phyloP scores from a whole-genome alignment of 2,888 invertebrate species.

The Eurytoma adleriae region DNA sequence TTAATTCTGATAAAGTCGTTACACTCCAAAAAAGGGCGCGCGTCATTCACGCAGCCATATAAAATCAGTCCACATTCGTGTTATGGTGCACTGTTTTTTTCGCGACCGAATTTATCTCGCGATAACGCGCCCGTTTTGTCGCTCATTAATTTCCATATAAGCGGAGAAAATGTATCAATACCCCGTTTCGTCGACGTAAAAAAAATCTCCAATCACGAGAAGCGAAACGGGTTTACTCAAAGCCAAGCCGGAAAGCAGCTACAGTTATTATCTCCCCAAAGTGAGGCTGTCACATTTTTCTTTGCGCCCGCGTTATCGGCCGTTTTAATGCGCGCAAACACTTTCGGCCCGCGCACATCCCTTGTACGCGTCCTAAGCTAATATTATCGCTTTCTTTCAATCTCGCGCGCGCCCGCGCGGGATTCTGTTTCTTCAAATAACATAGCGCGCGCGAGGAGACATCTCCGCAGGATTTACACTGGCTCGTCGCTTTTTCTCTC shows the following conservation, averaged over 20 bases:
- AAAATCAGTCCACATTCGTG: too few relatives aligned
- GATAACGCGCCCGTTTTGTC: too few relatives aligned
- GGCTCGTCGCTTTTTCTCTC: not conserved
- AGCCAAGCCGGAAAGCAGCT: too few relatives aligned
- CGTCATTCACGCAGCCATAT: too few relatives aligned
- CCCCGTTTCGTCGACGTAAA: too few relatives aligned
- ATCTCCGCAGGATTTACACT: slow-evolving; percentile 23
- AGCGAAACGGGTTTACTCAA: too few relatives aligned
- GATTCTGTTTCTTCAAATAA: slow-evolving; percentile 43
- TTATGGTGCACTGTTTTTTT: too few relatives aligned
- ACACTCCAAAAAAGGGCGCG: slow-evolving; percentile 1
- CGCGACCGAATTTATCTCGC: too few relatives aligned
- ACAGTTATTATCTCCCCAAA: not conserved
- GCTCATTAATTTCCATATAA: too few relatives aligned
- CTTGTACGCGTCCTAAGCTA: slow-evolving; percentile 35
- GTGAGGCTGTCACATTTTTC: not conserved
- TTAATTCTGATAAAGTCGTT: slow-evolving; percentile 1
- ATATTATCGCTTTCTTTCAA: slow-evolving; percentile 50
- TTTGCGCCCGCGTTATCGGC: not conserved
- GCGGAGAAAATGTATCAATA: too few relatives aligned
- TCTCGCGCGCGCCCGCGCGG: slow-evolving; percentile 10
- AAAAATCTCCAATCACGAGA: too few relatives aligned
- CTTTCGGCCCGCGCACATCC: not conserved
- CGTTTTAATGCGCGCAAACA: slow-evolving; percentile 15
- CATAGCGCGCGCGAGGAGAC: not conserved